Percentiles rank a stretch among this genome's conserved stretches.
These are phyloP conservation scores for Hemaris fuciformis DNA, from an alignment of 2,888 invertebrate genomes.

Conservation along the genomic window DNA sequence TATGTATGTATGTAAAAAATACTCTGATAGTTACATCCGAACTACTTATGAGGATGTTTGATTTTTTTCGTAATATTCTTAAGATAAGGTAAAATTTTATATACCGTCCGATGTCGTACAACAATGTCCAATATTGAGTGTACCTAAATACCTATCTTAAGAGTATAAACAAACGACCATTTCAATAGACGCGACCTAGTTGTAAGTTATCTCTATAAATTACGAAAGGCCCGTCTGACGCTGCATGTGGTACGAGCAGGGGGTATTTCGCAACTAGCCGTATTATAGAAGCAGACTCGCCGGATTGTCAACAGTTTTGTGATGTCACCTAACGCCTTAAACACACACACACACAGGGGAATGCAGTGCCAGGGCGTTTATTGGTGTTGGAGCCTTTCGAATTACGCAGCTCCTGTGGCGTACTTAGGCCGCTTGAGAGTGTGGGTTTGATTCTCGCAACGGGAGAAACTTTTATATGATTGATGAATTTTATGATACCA, in stretches of 20 bases:
- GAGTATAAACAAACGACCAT: not conserved
- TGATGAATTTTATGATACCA: no score
- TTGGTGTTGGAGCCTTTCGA: not conserved
- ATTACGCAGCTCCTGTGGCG: no score
- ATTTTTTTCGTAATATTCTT: no score
- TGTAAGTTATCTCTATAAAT: not conserved
- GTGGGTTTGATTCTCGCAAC: no score
- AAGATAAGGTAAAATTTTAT: no score
- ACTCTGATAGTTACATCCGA: no score
- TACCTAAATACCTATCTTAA: not conserved
- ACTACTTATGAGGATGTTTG: no score
- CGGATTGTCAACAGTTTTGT: conserved; percentile 20
- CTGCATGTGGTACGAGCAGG: not conserved
- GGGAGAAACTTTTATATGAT: no score
- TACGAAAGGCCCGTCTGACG: not conserved
- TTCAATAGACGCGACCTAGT: not conserved
- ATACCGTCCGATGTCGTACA: no score
- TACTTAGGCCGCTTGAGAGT: no score
- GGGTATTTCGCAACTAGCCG: not conserved
- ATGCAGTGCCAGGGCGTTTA: not conserved
- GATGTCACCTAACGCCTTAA: conserved; percentile 38
- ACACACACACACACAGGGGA: conserved; percentile 23
- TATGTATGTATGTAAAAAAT: no score
- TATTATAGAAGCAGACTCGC: not conserved
- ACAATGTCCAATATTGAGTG: not conserved